Conservation (phyloP, 2,797 vertebrate genomes). For the Amphiprion clarkii region DNA sequence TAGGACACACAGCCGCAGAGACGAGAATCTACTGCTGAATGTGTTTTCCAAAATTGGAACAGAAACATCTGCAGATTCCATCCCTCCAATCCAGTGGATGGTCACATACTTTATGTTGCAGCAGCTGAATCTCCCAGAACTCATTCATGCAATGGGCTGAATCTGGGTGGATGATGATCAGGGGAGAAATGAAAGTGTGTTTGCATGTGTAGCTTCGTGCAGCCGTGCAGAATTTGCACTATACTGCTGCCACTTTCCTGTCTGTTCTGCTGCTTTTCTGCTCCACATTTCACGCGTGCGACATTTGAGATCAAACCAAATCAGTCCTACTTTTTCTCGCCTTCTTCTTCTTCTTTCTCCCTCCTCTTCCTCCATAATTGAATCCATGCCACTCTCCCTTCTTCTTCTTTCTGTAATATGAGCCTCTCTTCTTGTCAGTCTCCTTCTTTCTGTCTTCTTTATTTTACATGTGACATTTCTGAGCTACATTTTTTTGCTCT, state of each 20-base stretch:
- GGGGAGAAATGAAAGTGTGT: slow-evolving; percentile 20
- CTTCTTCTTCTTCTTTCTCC: neutral
- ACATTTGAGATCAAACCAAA: slow-evolving; percentile 15
- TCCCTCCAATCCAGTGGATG: neutral
- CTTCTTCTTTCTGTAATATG: neutral
- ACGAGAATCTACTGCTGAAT: slow-evolving; percentile 6
- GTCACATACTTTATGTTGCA: neutral
- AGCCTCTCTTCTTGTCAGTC: neutral
- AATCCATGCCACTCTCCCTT: neutral
- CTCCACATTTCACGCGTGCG: slow-evolving; percentile 1
- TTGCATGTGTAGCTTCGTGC: neutral
- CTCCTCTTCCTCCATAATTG: neutral
- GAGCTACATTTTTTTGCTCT: neutral
- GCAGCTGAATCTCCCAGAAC: neutral
- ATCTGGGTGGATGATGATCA: slow-evolving; percentile 25
- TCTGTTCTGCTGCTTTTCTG: slow-evolving; percentile 15
- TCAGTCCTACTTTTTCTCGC: neutral
- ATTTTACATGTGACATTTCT: slow-evolving; percentile 9
- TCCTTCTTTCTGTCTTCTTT: neutral
- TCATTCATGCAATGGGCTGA: slow-evolving; percentile 4
- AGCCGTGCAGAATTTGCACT: neutral
- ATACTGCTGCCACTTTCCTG: neutral
- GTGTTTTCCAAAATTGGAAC: slow-evolving; percentile 8
- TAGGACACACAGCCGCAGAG: slow-evolving; percentile 11
- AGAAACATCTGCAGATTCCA: slow-evolving; percentile 28